These are phyloP conservation scores for Muraenolepis orangiensis DNA, from an alignment of 2,797 vertebrate species.

Conservation along the genomic window DNA sequence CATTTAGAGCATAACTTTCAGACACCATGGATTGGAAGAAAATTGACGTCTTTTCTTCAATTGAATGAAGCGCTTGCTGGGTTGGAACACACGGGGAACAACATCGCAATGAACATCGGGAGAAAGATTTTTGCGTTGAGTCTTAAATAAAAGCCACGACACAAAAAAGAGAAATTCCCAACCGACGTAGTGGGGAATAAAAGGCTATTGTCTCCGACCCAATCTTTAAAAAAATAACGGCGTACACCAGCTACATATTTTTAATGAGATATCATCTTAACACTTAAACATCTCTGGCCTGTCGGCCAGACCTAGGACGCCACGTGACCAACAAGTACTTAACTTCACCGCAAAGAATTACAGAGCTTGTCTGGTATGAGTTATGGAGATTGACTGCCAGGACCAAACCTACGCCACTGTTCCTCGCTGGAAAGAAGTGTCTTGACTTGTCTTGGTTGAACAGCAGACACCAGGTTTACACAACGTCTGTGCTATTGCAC, in stretches of 20 bases:
- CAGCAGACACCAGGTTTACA: background rate
- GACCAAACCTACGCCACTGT: background rate
- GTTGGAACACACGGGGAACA: background rate
- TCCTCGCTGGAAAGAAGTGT: background rate
- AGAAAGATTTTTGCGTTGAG: background rate
- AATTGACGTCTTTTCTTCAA: background rate
- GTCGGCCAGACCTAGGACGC: constrained; percentile 14
- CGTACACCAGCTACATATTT: background rate
- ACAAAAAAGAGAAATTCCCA: no score
- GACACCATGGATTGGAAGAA: background rate
- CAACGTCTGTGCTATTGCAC: background rate
- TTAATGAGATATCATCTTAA: constrained; percentile 13
- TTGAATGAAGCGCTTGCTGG: background rate
- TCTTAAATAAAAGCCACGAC: no score
- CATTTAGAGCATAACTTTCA: background rate
- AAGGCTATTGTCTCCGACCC: background rate
- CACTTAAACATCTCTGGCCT: constrained; percentile 14
- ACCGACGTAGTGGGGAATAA: background rate
- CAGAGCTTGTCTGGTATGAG: constrained; percentile 20
- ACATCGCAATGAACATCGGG: background rate
- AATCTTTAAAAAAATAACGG: background rate
- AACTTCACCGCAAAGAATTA: constrained; percentile 25
- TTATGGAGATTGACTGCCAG: constrained; percentile 10
- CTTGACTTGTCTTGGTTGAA: constrained; percentile 4
- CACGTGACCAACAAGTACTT: constrained; percentile 11